A percentile compares a stretch with the other conserved stretches of the same genome.
Evolutionary conservation across 2,888 invertebrate genomes (phyloP).

Genomic region (Torymus aiolomorphi): DNA sequence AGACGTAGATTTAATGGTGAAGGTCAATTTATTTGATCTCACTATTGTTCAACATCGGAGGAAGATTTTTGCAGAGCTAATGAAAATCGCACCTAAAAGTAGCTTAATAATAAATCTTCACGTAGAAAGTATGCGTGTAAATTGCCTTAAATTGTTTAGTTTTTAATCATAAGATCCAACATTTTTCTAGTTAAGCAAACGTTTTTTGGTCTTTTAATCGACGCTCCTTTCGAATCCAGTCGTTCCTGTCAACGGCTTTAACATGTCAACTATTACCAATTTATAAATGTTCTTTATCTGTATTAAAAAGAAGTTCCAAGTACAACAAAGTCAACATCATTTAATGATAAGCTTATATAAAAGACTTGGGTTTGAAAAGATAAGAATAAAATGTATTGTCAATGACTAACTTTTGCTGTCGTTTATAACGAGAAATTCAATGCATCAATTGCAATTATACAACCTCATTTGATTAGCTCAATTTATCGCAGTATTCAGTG

Average conservation of each 20-base stretch:
- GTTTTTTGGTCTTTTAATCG: constrained; percentile 33
- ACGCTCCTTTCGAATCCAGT: constrained; percentile 22
- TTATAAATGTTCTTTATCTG: constrained; percentile 15
- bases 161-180: constrained; percentile 29
- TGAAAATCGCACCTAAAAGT: constrained; percentile 24
- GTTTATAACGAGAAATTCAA: constrained; percentile 9
- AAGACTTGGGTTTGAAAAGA: constrained; percentile 20
- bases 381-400: constrained; percentile 1
- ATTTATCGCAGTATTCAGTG: not conserved
- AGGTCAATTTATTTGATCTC: constrained; percentile 59
- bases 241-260: constrained; percentile 39
- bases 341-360: constrained; percentile 24
- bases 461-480: not conserved
- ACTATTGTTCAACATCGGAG: constrained; percentile 51
- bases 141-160: constrained; percentile 53
- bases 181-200: constrained; percentile 44
- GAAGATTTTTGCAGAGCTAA: constrained; percentile 35
- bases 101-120: constrained; percentile 40
- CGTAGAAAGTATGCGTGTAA: constrained; percentile 47
- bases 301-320: constrained; percentile 2
- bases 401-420: constrained; percentile 10
- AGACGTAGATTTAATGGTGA: constrained; percentile 7
- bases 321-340: constrained; percentile 14
- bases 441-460: constrained; percentile 24
- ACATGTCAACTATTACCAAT: not conserved